These are phyloP conservation scores for Riparia riparia DNA, from an alignment of 2,113 vertebrate species.

Conservation along the genomic window DNA sequence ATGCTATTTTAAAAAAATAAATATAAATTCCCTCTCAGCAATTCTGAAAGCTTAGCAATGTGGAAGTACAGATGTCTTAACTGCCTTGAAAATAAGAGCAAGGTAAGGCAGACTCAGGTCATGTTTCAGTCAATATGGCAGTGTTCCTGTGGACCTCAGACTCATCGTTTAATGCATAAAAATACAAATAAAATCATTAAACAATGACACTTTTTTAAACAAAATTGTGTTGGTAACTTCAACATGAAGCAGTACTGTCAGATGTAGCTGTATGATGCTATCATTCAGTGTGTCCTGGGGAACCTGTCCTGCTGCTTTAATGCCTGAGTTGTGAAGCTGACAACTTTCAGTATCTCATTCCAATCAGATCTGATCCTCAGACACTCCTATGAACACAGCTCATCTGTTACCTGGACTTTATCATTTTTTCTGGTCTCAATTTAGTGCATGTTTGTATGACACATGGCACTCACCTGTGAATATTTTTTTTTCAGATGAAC, in stretches of 20 bases:
- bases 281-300: not conserved
- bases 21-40: not conserved
- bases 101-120: rapidly evolving
- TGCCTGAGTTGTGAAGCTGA: not conserved
- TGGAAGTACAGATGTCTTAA: not conserved
- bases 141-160: not conserved
- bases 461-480: not conserved
- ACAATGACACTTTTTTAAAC: not conserved
- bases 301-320: not conserved
- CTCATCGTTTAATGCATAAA: not conserved
- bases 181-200: not conserved
- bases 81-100: not conserved
- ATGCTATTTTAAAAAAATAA: rapidly evolving
- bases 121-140: not conserved
- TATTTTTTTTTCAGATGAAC: not conserved
- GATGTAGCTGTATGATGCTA: not conserved
- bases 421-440: not conserved
- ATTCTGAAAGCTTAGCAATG: not conserved
- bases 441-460: not conserved
- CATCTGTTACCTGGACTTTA: not conserved
- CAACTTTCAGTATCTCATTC: not conserved
- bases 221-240: not conserved
- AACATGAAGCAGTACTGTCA: not conserved
- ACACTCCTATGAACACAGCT: not conserved
- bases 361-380: not conserved